Evolutionary conservation across 2,797 vertebrate species (phyloP).

Genomic region (Falco biarmicus): DNA sequence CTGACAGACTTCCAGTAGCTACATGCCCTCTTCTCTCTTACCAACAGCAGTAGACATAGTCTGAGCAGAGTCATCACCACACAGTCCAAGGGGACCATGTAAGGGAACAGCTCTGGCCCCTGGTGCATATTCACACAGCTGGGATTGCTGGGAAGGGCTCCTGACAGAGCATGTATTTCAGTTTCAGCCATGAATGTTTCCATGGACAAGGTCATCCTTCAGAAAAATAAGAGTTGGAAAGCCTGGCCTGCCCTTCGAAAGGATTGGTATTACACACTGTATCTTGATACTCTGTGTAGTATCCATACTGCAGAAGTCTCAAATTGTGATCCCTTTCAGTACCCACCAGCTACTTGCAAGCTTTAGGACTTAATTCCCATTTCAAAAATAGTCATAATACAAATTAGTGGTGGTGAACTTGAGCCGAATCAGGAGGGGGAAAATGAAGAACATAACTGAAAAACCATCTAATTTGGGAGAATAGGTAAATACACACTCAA

Average conservation of each 20-base stretch:
- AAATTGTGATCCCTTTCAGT: not conserved
- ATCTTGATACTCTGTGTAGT: not conserved
- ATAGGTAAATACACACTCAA: not conserved
- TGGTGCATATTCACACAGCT: not conserved
- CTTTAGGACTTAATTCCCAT: not conserved
- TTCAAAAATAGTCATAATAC: not conserved
- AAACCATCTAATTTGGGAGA: not conserved
- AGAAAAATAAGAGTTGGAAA: not conserved
- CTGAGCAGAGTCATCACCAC: not conserved
- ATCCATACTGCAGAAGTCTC: not conserved
- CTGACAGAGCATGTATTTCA: fast-evolving
- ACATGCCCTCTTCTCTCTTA: not conserved
- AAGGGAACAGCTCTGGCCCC: not conserved
- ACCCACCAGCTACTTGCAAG: not conserved
- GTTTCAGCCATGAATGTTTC: not conserved
- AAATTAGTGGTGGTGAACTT: not conserved
- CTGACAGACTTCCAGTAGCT: not conserved
- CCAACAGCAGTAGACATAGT: not conserved
- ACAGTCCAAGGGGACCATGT: not conserved
- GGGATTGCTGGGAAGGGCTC: not conserved
- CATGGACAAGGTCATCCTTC: not conserved
- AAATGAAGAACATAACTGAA: not conserved
- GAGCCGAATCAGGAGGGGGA: not conserved
- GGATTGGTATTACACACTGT: not conserved
- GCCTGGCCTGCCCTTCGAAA: fast-evolving